Base-by-base conservation (phyloP, 1,140 invertebrate genomes). In the Drosophila trapezifrons region DNA sequence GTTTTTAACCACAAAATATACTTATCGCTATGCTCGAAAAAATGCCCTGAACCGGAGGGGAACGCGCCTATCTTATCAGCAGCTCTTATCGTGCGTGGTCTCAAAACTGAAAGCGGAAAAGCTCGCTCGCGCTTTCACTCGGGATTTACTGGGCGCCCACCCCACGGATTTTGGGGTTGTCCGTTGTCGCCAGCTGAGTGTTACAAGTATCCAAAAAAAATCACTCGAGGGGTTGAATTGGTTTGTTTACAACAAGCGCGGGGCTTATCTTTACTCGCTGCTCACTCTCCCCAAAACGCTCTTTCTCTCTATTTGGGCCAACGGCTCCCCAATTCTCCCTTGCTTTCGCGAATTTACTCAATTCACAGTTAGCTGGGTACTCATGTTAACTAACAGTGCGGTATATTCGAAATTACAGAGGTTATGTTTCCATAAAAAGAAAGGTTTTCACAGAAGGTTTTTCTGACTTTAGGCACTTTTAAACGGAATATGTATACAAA, bases 171-270 rank as follows among this genome's bases (percentile, higher is more conserved):
- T 80, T 72, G 73, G 84, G 84, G 83, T 87, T 70, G 83, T 55
- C 82, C 77, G 56, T 57, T 32, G 49, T 51, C 57, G 47, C 64
- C 83, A 69, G 78, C 80, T 71, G 79, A 77, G 67, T 82, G 67
- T 60, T 73, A 72, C 71, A 62, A 90, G 62, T 87, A 65, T 65
- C 84, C 60, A 75, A 89, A 40, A 58, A 55, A 38, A 42, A n/a
- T n/a, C 17, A 76, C 43, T 56, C 75, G 87, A 78, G 89, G 89
- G 89, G 89, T 91, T 91, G 89, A 81, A 82, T 85, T 79, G 73
- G 80, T 90, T 90, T 90, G 89, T 90, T 90, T 90, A 91, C 89
- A 79, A 18, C 49, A 52, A 52, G 76, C 56, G 18, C 25, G n/a
- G 54, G 17, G 12, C 18, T 9, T 25, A 29, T 18, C 25, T 55